Evolutionary conservation across 2,113 vertebrate species (phyloP).

Genomic region (Reinhardtius hippoglossoides): DNA sequence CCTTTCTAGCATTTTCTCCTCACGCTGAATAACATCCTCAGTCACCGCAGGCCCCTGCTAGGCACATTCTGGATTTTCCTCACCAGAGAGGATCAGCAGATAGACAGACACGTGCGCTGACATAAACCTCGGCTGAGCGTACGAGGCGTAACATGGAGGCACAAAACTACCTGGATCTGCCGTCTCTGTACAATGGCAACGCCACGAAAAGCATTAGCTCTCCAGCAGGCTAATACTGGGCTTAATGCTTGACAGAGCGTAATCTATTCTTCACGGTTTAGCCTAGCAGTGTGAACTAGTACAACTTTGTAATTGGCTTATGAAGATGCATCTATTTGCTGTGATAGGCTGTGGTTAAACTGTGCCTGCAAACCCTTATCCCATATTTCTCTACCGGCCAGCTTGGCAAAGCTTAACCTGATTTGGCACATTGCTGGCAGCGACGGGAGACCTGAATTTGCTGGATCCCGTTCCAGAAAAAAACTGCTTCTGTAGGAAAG

Average conservation of each 20-base stretch:
- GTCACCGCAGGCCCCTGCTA: conserved; percentile 16
- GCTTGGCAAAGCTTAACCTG: conserved; percentile 24
- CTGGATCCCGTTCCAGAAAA: conserved; percentile 2
- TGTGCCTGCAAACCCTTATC: conserved; percentile 12
- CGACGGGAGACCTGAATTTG: background rate
- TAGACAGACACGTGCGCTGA: conserved; percentile 50
- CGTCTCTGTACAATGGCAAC: conserved; percentile 58
- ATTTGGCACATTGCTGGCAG: conserved; percentile 3
- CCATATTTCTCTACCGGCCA: conserved; percentile 9
- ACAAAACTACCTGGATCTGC: conserved; percentile 61
- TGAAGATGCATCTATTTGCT: conserved; percentile 28
- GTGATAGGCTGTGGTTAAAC: conserved; percentile 2
- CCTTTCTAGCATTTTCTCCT: conserved; percentile 8
- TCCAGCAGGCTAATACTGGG: conserved; percentile 47
- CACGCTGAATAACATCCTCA: conserved; percentile 22
- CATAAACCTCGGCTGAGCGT: conserved; percentile 62
- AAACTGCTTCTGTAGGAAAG: conserved; percentile 7
- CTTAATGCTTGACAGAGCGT: conserved; percentile 57
- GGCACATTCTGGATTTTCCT: conserved; percentile 30
- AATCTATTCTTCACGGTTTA: conserved; percentile 69
- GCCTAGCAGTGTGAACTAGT: conserved; percentile 44
- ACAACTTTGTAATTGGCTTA: conserved; percentile 54
- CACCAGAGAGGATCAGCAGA: conserved; percentile 52
- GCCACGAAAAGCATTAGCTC: conserved; percentile 47
- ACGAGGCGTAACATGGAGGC: conserved; percentile 47